phyloP scores from a whole-genome alignment of 2,888 invertebrate genomes.

The Schizaphis graminum region DNA sequence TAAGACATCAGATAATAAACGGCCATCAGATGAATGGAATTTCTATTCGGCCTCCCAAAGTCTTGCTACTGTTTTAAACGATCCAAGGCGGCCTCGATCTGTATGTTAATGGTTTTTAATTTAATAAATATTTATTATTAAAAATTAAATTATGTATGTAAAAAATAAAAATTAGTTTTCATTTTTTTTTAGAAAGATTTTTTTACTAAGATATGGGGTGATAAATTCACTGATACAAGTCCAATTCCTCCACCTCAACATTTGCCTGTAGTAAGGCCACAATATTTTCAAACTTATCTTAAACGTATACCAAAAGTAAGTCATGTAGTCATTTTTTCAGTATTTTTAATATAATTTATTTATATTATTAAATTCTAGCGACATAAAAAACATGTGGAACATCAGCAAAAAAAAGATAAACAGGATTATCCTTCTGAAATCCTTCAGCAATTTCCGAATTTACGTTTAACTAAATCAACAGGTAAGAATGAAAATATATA shows the following conservation, averaged over 20 bases:
- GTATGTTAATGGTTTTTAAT: slow-evolving; percentile 71
- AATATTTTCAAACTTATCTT: slow-evolving; percentile 90
- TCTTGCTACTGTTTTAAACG: slow-evolving; percentile 94
- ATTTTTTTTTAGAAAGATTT: slow-evolving; percentile 76
- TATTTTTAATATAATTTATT: not conserved
- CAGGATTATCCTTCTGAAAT: slow-evolving; percentile 70
- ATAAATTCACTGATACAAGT: slow-evolving; percentile 88
- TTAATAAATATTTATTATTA: not conserved
- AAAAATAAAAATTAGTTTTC: not conserved
- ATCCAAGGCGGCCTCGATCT: slow-evolving; percentile 92
- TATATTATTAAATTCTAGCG: slow-evolving; percentile 70
- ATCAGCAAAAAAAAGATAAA: slow-evolving; percentile 67
- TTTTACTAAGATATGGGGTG: slow-evolving; percentile 98
- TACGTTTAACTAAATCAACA: slow-evolving; percentile 71
- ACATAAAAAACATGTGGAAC: slow-evolving; percentile 73
- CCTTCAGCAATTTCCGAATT: slow-evolving; percentile 72
- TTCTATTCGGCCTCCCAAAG: slow-evolving; percentile 93
- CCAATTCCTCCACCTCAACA: slow-evolving; percentile 84
- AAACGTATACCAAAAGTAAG: slow-evolving; percentile 78
- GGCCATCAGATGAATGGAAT: slow-evolving; percentile 78
- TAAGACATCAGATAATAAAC: slow-evolving; percentile 70
- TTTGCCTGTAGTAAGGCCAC: slow-evolving; percentile 84
- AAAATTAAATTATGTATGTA: not conserved
- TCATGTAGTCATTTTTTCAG: not conserved
- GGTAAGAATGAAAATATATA: slow-evolving; percentile 69